These are phyloP conservation scores for Cynocephalus volans DNA, from an alignment of 2,113 vertebrate genomes.

Conservation along the genomic window DNA sequence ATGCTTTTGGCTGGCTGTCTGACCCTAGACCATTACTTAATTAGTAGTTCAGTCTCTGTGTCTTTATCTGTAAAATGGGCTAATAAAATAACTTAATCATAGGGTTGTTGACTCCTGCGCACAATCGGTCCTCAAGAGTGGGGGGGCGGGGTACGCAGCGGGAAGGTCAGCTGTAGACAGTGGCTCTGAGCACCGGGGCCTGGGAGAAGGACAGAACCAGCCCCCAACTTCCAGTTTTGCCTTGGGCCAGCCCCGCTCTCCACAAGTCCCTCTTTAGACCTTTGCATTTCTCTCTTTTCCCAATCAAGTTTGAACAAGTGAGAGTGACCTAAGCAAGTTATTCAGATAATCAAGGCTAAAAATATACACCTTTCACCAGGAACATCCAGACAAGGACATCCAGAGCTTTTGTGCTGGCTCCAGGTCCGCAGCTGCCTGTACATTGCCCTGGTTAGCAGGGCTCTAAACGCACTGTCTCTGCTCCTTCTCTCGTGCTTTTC, in stretches of 20 bases:
- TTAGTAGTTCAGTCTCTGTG: background rate
- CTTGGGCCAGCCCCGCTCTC: background rate
- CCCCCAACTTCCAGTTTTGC: background rate
- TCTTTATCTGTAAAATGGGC: background rate
- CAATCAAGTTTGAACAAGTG: background rate
- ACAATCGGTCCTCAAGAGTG: background rate
- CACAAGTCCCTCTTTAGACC: background rate
- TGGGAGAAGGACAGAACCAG: background rate
- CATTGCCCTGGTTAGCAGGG: background rate
- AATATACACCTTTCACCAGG: background rate
- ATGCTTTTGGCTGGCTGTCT: background rate
- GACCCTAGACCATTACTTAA: background rate
- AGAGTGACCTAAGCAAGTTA: background rate
- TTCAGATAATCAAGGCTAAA: background rate
- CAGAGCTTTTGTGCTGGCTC: background rate
- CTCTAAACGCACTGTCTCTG: background rate
- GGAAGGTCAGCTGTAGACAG: background rate
- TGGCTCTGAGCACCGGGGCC: background rate
- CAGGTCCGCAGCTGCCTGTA: background rate
- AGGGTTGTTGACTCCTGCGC: background rate
- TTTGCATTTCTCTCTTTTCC: background rate
- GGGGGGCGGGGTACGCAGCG: fast-evolving
- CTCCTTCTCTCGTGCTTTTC: background rate
- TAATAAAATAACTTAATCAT: background rate
- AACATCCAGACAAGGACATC: background rate